Evolutionary conservation across 2,797 vertebrate genomes (phyloP).

Genomic region (Kryptopterus vitreolus): DNA sequence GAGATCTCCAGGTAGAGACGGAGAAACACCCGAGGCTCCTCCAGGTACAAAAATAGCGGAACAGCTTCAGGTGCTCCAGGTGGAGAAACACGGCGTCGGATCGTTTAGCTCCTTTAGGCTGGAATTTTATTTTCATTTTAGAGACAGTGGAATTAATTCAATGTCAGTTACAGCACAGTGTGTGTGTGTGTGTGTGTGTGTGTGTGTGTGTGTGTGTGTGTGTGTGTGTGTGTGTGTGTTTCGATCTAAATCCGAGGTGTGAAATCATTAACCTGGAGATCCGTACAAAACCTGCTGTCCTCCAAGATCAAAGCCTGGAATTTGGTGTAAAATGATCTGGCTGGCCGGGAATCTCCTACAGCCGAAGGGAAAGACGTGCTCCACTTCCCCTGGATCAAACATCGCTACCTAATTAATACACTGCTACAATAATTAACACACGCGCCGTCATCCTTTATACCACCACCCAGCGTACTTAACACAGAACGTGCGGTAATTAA

Average conservation of each 20-base stretch:
- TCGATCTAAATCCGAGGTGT: not conserved
- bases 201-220: not conserved
- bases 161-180: not conserved
- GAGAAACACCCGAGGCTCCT: not conserved
- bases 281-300: not conserved
- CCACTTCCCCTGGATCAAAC: slow-evolving; percentile 18
- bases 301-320: slow-evolving; percentile 17
- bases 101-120: not conserved
- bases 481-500: not conserved
- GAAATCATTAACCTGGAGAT: slow-evolving; percentile 19
- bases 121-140: not conserved
- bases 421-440: slow-evolving; percentile 10
- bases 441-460: not conserved
- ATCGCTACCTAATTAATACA: slow-evolving; percentile 1
- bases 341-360: slow-evolving; percentile 1
- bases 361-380: slow-evolving; percentile 16
- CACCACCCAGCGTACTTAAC: not conserved
- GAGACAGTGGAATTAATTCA: slow-evolving; percentile 1
- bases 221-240: slow-evolving; percentile 14
- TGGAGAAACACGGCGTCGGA: too few relatives aligned
- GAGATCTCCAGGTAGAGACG: not conserved
- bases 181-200: slow-evolving; percentile 12
- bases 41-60: not conserved
- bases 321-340: slow-evolving; percentile 16
- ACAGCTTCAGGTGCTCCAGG: not conserved